Conservation (phyloP, 2,888 invertebrate species). For the Tenthredo amoena region DNA sequence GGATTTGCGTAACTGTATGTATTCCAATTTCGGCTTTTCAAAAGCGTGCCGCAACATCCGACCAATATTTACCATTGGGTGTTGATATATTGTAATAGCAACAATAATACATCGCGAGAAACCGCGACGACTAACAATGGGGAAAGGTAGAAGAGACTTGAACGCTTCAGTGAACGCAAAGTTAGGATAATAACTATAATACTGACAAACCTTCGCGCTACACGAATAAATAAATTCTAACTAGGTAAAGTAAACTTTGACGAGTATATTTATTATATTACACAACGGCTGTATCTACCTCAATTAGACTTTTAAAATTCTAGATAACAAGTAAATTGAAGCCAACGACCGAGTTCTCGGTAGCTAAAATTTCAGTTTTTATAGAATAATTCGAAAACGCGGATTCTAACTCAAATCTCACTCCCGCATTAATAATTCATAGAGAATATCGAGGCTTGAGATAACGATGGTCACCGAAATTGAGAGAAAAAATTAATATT, state of each 20-base stretch:
- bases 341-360: neutral
- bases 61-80: neutral
- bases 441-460: neutral
- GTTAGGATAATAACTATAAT: neutral
- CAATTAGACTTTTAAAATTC: neutral
- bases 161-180: slow-evolving; percentile 14
- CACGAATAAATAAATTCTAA: neutral
- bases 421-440: neutral
- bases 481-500: neutral
- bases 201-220: neutral
- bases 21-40: neutral
- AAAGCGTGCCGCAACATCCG: neutral
- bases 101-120: neutral
- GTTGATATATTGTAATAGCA: neutral
- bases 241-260: neutral
- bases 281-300: neutral
- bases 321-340: neutral
- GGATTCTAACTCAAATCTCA: neutral
- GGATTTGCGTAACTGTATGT: neutral
- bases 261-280: neutral
- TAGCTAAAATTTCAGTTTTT: neutral
- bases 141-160: slow-evolving; percentile 11
- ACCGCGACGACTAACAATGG: slow-evolving; percentile 6
- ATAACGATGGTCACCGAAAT: neutral
- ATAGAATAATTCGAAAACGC: neutral